Conservation (phyloP, 2,113 vertebrate genomes). For the Triplophysa dalaica region DNA sequence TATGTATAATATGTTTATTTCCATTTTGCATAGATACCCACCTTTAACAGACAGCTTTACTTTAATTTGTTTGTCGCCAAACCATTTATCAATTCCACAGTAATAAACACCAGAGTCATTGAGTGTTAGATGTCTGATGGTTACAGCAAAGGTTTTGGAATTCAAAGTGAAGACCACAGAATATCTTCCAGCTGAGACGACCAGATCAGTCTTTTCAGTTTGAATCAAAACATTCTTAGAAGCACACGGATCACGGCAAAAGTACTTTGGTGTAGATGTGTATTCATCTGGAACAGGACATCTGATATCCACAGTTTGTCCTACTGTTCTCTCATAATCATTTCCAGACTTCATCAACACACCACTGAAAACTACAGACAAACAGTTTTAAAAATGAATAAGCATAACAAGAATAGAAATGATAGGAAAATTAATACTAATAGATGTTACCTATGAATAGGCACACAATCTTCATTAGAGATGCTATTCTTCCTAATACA, state of each 20-base stretch:
- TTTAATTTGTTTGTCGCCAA: background rate
- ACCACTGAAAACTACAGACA: slow-evolving; percentile 33
- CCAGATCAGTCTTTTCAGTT: background rate
- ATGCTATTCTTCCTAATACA: background rate
- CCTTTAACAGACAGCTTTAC: slow-evolving; percentile 44
- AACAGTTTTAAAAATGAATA: background rate
- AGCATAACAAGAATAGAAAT: background rate
- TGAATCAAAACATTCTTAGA: slow-evolving; percentile 39
- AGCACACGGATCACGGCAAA: slow-evolving; percentile 46
- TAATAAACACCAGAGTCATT: slow-evolving; percentile 53
- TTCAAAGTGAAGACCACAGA: background rate
- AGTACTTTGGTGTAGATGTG: slow-evolving; percentile 32
- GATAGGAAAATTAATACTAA: background rate
- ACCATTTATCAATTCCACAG: slow-evolving; percentile 49
- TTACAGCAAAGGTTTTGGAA: slow-evolving; percentile 25
- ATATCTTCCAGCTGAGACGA: slow-evolving; percentile 37
- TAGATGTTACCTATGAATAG: background rate
- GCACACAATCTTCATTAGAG: background rate
- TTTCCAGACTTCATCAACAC: slow-evolving; percentile 19
- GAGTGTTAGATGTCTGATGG: slow-evolving; percentile 38
- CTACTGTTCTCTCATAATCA: slow-evolving; percentile 26
- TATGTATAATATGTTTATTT: no score
- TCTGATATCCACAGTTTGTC: slow-evolving; percentile 37
- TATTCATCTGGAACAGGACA: slow-evolving; percentile 41
- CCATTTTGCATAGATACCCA: slow-evolving; percentile 2